Conservation (phyloP, 2,797 vertebrate genomes). For the Carapus acus region DNA sequence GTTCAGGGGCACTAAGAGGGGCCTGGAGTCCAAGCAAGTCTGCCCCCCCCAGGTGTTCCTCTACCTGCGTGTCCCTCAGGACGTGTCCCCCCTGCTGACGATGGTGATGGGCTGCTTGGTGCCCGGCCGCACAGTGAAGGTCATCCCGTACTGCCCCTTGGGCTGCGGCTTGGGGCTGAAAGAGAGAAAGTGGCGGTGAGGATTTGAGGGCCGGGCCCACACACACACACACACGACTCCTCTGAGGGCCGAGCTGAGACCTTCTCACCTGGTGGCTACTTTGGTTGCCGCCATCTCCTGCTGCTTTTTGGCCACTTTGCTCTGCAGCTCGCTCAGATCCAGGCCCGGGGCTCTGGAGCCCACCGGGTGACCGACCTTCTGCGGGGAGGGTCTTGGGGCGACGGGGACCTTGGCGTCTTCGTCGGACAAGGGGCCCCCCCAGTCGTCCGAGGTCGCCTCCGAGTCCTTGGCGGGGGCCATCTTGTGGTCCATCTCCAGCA, state of each 20-base stretch:
- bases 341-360: conserved; percentile 46
- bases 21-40: too few species aligned
- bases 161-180: conserved; percentile 25
- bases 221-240: too few species aligned
- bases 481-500: conserved; percentile 77
- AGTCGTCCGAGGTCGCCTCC: conserved; percentile 66
- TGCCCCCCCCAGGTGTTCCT: background rate
- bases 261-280: conserved; percentile 56
- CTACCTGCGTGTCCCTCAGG: conserved; percentile 2
- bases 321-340: conserved; percentile 67
- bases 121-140: conserved; percentile 73
- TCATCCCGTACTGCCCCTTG: conserved; percentile 68
- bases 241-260: background rate
- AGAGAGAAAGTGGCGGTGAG: background rate
- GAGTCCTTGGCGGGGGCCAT: conserved; percentile 43
- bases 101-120: conserved; percentile 72
- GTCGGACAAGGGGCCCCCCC: conserved; percentile 57
- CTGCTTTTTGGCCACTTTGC: conserved; percentile 55
- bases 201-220: too few species aligned
- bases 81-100: conserved; percentile 48
- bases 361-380: conserved; percentile 25
- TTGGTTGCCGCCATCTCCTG: conserved; percentile 40
- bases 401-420: conserved; percentile 52
- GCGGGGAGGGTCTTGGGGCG: conserved; percentile 23
- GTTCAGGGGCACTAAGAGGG: too few species aligned